These are phyloP conservation scores for Harmothoe impar DNA, from an alignment of 2,888 invertebrate species.

Conservation along the genomic window DNA sequence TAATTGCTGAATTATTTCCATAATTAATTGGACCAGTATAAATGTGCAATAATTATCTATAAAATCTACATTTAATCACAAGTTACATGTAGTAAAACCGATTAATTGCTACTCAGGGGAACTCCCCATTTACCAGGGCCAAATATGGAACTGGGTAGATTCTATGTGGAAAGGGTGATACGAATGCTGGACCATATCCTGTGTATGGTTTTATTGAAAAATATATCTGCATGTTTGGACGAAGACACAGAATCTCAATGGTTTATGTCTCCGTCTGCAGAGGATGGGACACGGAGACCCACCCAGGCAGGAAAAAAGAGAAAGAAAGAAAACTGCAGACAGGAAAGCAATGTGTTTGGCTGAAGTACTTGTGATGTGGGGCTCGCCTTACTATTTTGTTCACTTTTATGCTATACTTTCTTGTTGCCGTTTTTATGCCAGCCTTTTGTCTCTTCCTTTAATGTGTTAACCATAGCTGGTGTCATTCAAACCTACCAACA, in stretches of 20 bases:
- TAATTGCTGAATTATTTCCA: background rate
- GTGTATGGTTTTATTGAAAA: slow-evolving; percentile 15
- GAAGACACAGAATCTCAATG: background rate
- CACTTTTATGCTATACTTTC: too few species aligned
- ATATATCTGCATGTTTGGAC: slow-evolving; percentile 22
- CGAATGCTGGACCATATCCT: background rate
- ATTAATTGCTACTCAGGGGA: background rate
- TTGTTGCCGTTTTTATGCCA: too few species aligned
- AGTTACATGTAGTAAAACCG: background rate
- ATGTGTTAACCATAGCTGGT: too few species aligned
- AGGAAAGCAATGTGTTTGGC: slow-evolving; percentile 5
- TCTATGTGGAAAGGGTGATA: background rate
- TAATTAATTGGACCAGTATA: background rate
- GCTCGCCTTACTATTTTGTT: slow-evolving; percentile 10
- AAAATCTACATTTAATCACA: too few species aligned
- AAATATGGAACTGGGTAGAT: background rate
- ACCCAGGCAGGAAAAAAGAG: background rate
- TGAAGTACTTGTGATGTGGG: background rate
- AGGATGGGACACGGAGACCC: background rate
- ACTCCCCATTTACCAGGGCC: background rate
- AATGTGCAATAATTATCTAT: too few species aligned
- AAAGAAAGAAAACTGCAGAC: background rate
- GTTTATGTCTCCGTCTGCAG: background rate
- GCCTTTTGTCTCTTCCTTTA: background rate
- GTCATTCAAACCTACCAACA: too few species aligned